Evolutionary conservation across 2,797 vertebrate genomes (phyloP).

Genomic region (Rhabdomys pumilio): DNA sequence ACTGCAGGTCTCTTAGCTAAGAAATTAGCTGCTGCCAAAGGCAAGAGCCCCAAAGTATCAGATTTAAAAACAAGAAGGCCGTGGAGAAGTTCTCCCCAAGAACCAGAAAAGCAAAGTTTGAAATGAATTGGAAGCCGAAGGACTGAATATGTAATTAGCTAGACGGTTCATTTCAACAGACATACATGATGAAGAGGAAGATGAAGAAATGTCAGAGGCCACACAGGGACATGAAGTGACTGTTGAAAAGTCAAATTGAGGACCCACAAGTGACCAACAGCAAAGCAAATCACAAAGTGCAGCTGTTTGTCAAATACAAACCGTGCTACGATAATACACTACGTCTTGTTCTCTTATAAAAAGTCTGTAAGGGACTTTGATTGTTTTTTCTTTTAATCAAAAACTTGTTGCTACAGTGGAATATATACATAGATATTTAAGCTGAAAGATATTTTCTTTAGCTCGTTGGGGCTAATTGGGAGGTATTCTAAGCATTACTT

Average conservation of each 20-base stretch:
- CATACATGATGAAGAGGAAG: neutral
- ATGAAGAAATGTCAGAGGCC: neutral
- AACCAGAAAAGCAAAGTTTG: neutral
- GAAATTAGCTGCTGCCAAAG: slow-evolving; percentile 92
- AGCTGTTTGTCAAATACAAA: neutral
- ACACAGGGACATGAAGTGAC: neutral
- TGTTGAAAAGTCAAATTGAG: neutral
- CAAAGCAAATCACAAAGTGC: neutral
- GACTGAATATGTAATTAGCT: neutral
- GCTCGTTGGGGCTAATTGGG: slow-evolving; percentile 67
- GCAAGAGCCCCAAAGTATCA: neutral
- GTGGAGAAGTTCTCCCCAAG: neutral
- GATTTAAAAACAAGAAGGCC: neutral
- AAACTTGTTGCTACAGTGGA: neutral
- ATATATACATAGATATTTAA: neutral
- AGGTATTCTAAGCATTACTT: slow-evolving; percentile 80
- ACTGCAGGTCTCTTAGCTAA: slow-evolving; percentile 93
- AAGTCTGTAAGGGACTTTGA: neutral
- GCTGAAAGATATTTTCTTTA: slow-evolving; percentile 32
- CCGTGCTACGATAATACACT: neutral
- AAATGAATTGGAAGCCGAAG: neutral
- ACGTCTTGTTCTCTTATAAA: neutral
- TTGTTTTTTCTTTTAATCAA: neutral
- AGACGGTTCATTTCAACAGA: neutral
- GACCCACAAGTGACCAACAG: neutral